Evolutionary conservation across 1,140 invertebrate species (phyloP).

Genomic region (Orchesella cincta): DNA sequence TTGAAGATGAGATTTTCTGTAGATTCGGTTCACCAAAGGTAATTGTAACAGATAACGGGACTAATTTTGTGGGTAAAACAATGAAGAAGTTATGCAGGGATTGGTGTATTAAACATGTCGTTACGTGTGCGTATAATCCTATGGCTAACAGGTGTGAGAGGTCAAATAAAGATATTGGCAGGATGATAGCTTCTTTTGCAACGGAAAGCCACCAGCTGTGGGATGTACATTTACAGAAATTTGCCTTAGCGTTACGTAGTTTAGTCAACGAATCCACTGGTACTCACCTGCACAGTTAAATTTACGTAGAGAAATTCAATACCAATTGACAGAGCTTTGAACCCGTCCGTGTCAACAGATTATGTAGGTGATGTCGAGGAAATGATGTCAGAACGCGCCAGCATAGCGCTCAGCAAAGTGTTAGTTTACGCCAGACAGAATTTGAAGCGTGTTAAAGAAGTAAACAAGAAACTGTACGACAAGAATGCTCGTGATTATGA

Average conservation of each 20-base stretch:
- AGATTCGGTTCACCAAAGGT: slow-evolving; percentile 51
- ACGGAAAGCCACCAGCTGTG: slow-evolving; percentile 53
- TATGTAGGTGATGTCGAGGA: background rate
- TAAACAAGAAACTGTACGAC: slow-evolving; percentile 32
- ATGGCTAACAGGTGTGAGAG: slow-evolving; percentile 56
- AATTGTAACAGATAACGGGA: slow-evolving; percentile 53
- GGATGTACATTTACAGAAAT: slow-evolving; percentile 54
- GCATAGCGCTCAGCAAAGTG: slow-evolving; percentile 8
- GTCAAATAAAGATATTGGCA: slow-evolving; percentile 56
- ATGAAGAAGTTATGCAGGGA: slow-evolving; percentile 34
- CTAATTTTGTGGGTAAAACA: slow-evolving; percentile 32
- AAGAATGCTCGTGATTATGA: background rate
- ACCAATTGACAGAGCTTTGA: slow-evolving; percentile 34
- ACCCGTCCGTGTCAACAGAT: background rate
- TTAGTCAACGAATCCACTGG: slow-evolving; percentile 53
- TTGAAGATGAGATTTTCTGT: slow-evolving; percentile 51
- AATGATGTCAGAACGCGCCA: background rate
- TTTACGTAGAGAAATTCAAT: slow-evolving; percentile 54
- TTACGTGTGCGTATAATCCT: slow-evolving; percentile 55
- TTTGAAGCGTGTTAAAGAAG: slow-evolving; percentile 13
- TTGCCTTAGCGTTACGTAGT: slow-evolving; percentile 58
- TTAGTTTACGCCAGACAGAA: slow-evolving; percentile 28
- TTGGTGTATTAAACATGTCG: slow-evolving; percentile 35
- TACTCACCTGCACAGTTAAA: slow-evolving; percentile 55
- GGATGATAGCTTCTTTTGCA: slow-evolving; percentile 54